Evolutionary conservation across 2,113 vertebrate species (phyloP), one percentile per base, ranked within the genome.

Genomic region (Mugil cephalus): DNA sequence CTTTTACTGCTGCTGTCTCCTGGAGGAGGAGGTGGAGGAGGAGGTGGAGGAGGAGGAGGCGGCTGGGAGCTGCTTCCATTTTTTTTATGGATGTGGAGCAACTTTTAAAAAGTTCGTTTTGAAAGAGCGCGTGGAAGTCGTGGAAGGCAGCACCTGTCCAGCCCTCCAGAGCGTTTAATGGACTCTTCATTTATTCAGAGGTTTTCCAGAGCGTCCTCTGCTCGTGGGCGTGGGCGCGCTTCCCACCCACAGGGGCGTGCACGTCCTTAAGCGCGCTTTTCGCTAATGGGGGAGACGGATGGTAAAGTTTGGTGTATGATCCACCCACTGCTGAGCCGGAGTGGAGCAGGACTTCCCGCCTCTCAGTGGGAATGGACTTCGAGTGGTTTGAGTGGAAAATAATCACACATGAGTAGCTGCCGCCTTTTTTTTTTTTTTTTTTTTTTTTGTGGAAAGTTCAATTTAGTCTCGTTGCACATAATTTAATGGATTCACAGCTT

Each of bases 171-270:
- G 54, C 35, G 48, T 48, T 10, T 50, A 79, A 69, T 80, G 45
- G 77, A 55, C 47, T 54, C 70, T 85, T 76, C 77, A 67, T 85
- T 81, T 77, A 85, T 87, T 79, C 80, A 84, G 13, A 84, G 67
- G 76, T 66, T 1, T 62, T 2, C 14, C 59, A 11, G 64, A 72
- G 77, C 54, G 74, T 1, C 43, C 58, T 69, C 53, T 43, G 60
- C 34, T 30, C 13, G 83, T 84, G 83, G 75, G 82, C 9, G 82
- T 85, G 83, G 70, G 58, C 64, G 10, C 15, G 18, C 21, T 43
- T 73, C 52, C 79, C 74, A 56, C 82, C 66, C 88, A 87, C 77
- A 62, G 74, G 79, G 68, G 58, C 34, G 72, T 80, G 73, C 60
- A 1, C 8, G 69, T 77, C n/a, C 53, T 43, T 50, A 18, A 18